Evolutionary conservation across 2,113 vertebrate genomes (phyloP).

Genomic region (Meleagris gallopavo): DNA sequence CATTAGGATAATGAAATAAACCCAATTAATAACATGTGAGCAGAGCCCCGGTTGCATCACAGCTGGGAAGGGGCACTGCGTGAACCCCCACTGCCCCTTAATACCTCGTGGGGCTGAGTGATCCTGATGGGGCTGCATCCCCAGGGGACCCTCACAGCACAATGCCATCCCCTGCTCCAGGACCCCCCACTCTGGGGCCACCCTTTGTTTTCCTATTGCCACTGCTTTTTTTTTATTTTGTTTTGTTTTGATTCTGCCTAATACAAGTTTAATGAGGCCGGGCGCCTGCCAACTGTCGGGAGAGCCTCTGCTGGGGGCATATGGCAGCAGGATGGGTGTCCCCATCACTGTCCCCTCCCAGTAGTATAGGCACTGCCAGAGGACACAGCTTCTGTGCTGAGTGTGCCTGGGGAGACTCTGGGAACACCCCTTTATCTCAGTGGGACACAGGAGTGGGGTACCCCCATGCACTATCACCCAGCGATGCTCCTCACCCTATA

Average conservation of each 20-base stretch:
- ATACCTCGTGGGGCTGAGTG: fast-evolving
- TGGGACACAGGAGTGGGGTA: neutral
- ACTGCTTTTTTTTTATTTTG: neutral
- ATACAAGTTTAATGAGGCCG: constrained; percentile 62
- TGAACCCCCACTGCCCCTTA: neutral
- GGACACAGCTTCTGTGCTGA: neutral
- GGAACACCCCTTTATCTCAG: neutral
- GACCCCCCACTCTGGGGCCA: neutral
- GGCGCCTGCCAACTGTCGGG: constrained; percentile 48
- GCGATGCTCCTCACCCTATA: neutral
- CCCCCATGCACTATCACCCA: neutral
- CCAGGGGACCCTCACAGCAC: fast-evolving
- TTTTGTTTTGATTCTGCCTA: neutral
- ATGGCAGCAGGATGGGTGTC: neutral
- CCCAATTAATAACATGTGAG: neutral
- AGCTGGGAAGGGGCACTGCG: neutral
- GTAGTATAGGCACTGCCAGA: fast-evolving
- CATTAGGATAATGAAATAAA: neutral
- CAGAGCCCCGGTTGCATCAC: fast-evolving
- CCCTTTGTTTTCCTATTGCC: constrained; percentile 49
- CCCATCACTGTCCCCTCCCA: neutral
- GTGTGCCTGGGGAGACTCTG: neutral
- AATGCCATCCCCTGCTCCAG: fast-evolving
- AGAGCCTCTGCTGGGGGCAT: neutral
- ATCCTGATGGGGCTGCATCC: neutral